Percentiles rank a stretch among this genome's conserved stretches.
Evolutionary conservation across 2,888 invertebrate genomes (phyloP).

Genomic region (Epistrophe eligans): DNA sequence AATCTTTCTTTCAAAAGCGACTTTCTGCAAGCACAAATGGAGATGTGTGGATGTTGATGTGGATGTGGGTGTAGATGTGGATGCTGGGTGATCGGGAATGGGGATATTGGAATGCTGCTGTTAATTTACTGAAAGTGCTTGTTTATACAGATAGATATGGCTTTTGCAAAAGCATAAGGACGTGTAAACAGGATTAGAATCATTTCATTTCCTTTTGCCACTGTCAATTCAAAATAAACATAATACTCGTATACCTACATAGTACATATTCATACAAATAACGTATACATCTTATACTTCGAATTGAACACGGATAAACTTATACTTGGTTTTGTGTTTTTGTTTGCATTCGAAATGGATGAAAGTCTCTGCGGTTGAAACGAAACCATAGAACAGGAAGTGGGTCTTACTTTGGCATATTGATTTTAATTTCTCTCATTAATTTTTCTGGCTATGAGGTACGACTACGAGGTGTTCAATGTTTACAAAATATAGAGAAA

Average conservation of each 20-base stretch:
- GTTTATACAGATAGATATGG: constrained; percentile 22
- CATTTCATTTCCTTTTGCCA: constrained; percentile 55
- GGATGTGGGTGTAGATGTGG: no score
- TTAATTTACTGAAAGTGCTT: constrained; percentile 59
- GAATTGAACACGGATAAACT: constrained; percentile 42
- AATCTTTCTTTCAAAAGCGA: constrained; percentile 33
- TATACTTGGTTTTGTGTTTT: neutral
- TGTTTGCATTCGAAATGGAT: constrained; percentile 6
- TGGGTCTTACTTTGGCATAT: neutral
- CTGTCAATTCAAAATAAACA: constrained; percentile 54
- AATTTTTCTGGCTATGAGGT: neutral
- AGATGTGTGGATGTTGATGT: no score
- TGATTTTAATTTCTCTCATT: constrained; percentile 7
- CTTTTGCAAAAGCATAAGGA: constrained; percentile 48
- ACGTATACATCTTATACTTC: constrained; percentile 1
- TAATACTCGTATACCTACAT: no score
- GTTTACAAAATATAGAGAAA: neutral
- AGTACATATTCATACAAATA: no score
- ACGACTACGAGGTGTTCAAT: neutral
- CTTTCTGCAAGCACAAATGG: neutral
- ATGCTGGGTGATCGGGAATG: neutral
- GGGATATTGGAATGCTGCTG: constrained; percentile 15
- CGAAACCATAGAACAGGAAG: neutral
- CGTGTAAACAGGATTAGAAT: constrained; percentile 64
- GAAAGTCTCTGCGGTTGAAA: neutral